A percentile compares a stretch with the other conserved stretches of the same genome.
Conservation (phyloP, 2,888 invertebrate species). For the Marronus borbonicus region DNA sequence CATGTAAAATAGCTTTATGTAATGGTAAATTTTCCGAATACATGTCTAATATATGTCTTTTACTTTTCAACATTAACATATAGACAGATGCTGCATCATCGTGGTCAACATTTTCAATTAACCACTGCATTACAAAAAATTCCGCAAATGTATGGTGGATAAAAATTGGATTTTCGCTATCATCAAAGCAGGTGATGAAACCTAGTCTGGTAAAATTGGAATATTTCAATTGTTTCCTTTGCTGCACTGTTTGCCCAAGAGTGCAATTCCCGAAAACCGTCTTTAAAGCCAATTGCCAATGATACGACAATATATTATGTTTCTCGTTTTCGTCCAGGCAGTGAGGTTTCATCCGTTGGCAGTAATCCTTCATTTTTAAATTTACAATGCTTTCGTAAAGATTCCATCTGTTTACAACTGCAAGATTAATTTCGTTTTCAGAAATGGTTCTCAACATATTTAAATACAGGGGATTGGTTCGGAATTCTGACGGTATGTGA, state of each 20-base stretch:
- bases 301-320: neutral
- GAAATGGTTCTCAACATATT: neutral
- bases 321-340: neutral
- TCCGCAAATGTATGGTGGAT: neutral
- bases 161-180: neutral
- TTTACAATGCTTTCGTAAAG: neutral
- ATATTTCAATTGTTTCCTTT: neutral
- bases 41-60: neutral
- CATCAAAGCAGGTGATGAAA: neutral
- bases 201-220: neutral
- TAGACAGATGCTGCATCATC: neutral
- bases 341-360: neutral
- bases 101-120: neutral
- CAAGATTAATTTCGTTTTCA: neutral
- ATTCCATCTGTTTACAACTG: neutral
- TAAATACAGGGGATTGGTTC: neutral
- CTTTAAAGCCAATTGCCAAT: neutral
- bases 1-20: neutral
- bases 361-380: neutral
- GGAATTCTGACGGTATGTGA: neutral
- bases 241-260: neutral
- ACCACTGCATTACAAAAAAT: neutral
- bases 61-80: neutral
- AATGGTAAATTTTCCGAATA: neutral
- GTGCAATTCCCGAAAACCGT: neutral